phyloP scores from a whole-genome alignment of 1,140 invertebrate species.

The Vollenhovia emeryi region DNA sequence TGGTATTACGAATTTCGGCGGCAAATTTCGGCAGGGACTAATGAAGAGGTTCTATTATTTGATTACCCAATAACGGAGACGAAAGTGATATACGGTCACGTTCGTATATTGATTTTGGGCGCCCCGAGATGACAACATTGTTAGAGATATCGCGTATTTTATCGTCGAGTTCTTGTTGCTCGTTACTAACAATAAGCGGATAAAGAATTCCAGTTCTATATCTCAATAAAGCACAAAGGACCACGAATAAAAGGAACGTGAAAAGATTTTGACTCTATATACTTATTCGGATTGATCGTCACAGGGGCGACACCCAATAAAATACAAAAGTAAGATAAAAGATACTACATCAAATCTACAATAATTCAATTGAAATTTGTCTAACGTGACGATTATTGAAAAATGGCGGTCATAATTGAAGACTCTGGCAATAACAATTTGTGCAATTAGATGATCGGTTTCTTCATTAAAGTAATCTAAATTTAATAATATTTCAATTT shows the following conservation, averaged over 20 bases:
- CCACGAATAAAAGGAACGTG: neutral
- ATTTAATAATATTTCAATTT: neutral
- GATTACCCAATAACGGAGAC: constrained; percentile 70
- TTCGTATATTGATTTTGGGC: constrained; percentile 28
- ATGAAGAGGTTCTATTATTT: constrained; percentile 70
- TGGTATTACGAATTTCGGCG: constrained; percentile 58
- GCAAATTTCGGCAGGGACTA: constrained; percentile 57
- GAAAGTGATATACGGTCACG: constrained; percentile 35
- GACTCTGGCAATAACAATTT: neutral
- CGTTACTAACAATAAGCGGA: neutral
- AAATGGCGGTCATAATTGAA: no score
- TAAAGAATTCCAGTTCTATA: constrained; percentile 18
- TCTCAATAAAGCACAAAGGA: constrained; percentile 8
- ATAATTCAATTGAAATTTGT: neutral
- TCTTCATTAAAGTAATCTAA: neutral
- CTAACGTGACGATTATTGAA: neutral
- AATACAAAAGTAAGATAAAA: neutral
- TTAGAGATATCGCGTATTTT: neutral
- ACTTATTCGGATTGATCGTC: neutral
- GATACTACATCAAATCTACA: neutral
- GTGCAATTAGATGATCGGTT: neutral
- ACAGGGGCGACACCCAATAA: neutral
- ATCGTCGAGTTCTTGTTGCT: neutral
- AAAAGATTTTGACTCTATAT: neutral
- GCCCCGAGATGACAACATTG: neutral